Evolutionary conservation across 2,113 vertebrate species (phyloP).

Genomic region (Oncorhynchus keta): DNA sequence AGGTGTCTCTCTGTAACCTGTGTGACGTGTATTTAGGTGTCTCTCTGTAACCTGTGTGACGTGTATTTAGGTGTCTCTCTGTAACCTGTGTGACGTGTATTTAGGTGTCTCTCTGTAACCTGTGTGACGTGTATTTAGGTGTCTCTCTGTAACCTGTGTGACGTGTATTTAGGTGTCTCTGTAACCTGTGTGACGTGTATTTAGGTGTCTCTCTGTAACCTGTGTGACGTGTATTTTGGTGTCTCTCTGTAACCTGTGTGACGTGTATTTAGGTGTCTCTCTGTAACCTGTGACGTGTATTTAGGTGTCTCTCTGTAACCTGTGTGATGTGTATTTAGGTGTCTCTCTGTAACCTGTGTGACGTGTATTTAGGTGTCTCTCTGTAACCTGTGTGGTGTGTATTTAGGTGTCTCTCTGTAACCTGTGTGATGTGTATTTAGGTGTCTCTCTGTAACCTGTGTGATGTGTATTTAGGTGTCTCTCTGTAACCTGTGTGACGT

Average conservation of each 20-base stretch:
- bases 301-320: background rate
- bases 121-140: conserved; percentile 8
- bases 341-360: no score
- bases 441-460: no score
- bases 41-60: no score
- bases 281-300: no score
- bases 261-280: background rate
- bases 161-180: background rate
- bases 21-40: background rate
- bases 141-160: background rate
- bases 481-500: no score
- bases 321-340: no score
- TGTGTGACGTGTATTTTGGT: background rate
- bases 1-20: no score
- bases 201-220: background rate
- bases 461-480: background rate
- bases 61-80: no score
- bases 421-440: background rate
- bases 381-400: no score
- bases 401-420: background rate
- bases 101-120: background rate
- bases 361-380: background rate
- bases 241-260: no score
- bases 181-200: no score
- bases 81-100: background rate